These are phyloP conservation scores for Chloromyia formosa DNA, from an alignment of 2,888 invertebrate species.

Conservation along the genomic window DNA sequence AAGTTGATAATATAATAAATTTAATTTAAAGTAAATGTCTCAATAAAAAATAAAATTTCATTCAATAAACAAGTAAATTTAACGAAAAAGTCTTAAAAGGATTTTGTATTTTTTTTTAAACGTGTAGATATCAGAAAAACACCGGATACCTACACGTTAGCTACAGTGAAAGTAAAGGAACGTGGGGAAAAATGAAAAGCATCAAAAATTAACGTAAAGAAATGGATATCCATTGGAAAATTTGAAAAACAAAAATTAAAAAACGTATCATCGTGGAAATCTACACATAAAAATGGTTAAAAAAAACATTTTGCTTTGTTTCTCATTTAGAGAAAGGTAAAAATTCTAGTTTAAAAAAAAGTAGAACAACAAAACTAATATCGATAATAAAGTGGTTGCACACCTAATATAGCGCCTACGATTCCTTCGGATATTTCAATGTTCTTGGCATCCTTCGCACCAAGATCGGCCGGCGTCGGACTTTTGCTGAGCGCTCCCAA, in stretches of 20 bases:
- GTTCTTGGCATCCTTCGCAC: slow-evolving; percentile 85
- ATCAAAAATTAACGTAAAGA: not conserved
- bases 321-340: slow-evolving; percentile 1
- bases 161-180: not conserved
- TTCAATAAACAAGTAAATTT: slow-evolving; percentile 31
- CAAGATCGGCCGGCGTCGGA: slow-evolving; percentile 80
- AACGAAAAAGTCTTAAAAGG: slow-evolving; percentile 19
- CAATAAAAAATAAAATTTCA: slow-evolving; percentile 14
- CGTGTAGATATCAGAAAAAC: no score
- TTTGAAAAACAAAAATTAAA: not conserved
- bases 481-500: slow-evolving; percentile 83
- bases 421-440: slow-evolving; percentile 96
- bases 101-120: no score
- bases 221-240: no score
- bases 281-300: slow-evolving; percentile 4
- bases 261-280: no score
- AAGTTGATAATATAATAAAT: slow-evolving; percentile 22
- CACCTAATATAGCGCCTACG: slow-evolving; percentile 95
- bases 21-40: not conserved
- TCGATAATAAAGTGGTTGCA: slow-evolving; percentile 62
- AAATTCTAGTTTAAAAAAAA: not conserved
- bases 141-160: no score
- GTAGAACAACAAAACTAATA: slow-evolving; percentile 55
- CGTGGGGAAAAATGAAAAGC: slow-evolving; percentile 17
- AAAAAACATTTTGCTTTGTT: slow-evolving; percentile 14